Evolutionary conservation across 2,888 invertebrate species (phyloP).

Genomic region (Arge pagana): DNA sequence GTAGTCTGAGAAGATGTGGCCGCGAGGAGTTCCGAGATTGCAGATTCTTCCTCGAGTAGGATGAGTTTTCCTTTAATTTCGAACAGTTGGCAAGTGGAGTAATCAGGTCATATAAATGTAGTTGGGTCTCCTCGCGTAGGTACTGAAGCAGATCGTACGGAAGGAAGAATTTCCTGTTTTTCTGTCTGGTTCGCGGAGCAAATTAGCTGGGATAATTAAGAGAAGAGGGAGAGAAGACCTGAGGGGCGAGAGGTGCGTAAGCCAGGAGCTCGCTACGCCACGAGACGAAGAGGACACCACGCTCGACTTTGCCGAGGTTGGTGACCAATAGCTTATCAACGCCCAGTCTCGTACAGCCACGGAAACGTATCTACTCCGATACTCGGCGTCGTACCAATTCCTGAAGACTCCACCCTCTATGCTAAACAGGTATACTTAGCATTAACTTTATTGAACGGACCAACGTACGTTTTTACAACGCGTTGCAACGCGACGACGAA

Average conservation of each 20-base stretch:
- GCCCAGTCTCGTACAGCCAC: not conserved
- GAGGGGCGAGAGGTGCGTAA: slow-evolving; percentile 32
- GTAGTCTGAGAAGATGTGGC: too few species aligned
- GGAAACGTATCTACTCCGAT: slow-evolving; percentile 15
- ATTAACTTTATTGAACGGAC: slow-evolving; percentile 12
- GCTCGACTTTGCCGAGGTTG: not conserved
- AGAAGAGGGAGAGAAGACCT: slow-evolving; percentile 23
- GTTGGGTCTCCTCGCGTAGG: slow-evolving; percentile 42
- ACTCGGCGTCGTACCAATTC: slow-evolving; percentile 4
- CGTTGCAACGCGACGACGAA: not conserved
- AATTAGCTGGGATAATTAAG: slow-evolving; percentile 45
- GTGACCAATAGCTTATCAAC: slow-evolving; percentile 5
- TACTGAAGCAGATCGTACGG: slow-evolving; percentile 27
- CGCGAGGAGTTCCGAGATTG: too few species aligned
- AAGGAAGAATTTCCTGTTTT: slow-evolving; percentile 31
- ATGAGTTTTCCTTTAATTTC: slow-evolving; percentile 5
- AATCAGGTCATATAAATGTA: slow-evolving; percentile 48
- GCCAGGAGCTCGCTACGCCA: slow-evolving; percentile 20
- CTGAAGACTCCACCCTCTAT: slow-evolving; percentile 17
- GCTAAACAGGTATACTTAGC: slow-evolving; percentile 11
- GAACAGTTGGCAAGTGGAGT: slow-evolving; percentile 37
- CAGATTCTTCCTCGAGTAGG: too few species aligned
- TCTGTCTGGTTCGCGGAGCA: slow-evolving; percentile 36
- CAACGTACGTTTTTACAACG: not conserved
- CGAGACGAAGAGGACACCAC: not conserved